Evolutionary conservation across 2,113 vertebrate genomes (phyloP).

Genomic region (Heterochromis multidens): DNA sequence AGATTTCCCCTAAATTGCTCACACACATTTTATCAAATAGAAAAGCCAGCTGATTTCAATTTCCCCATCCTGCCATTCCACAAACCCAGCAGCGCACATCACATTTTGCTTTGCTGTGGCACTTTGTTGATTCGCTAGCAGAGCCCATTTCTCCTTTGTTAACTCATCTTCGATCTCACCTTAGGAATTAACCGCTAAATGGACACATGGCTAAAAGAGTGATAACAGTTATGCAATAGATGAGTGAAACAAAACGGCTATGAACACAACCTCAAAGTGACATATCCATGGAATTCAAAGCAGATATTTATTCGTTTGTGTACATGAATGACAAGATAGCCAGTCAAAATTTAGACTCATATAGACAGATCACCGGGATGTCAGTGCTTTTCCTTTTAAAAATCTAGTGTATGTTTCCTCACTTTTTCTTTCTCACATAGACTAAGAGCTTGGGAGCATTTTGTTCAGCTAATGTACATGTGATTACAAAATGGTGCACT

Average conservation of each 20-base stretch:
- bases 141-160: conserved; percentile 26
- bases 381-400: no score
- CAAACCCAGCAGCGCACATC: background rate
- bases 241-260: background rate
- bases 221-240: background rate
- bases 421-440: background rate
- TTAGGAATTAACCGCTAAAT: conserved; percentile 7
- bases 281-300: background rate
- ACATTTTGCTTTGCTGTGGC: conserved; percentile 20
- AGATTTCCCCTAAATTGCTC: conserved; percentile 15
- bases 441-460: background rate
- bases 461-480: background rate
- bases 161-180: conserved; percentile 33
- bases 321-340: background rate
- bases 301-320: background rate
- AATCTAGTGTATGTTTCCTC: no score
- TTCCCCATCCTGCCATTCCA: conserved; percentile 21
- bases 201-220: background rate
- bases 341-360: background rate
- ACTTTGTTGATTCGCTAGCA: conserved; percentile 44
- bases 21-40: conserved; percentile 13
- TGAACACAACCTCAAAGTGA: background rate
- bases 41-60: conserved; percentile 28
- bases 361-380: background rate
- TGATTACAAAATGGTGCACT: background rate